Percentiles rank a stretch among this genome's conserved stretches.
phyloP scores from a whole-genome alignment of 1,140 invertebrate genomes.

The Drosophila bipectinata region DNA sequence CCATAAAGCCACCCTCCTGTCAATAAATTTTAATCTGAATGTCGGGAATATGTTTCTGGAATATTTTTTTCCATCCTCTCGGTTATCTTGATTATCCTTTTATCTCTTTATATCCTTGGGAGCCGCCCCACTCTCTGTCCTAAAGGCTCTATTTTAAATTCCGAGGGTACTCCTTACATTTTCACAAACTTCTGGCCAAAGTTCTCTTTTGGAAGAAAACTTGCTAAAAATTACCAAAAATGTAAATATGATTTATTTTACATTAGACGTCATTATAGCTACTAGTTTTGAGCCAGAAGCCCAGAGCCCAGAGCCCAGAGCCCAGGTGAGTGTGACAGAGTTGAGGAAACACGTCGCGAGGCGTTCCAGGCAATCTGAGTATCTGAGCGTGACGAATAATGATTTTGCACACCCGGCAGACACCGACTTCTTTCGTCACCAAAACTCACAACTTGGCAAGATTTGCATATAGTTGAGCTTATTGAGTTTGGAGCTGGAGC shows the following conservation, averaged over 20 bases:
- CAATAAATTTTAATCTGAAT: conserved; percentile 2
- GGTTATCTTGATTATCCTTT: no score
- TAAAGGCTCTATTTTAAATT: no score
- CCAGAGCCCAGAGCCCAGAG: no score
- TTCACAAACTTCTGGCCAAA: background rate
- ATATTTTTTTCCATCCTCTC: no score
- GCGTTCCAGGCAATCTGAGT: conserved; percentile 14
- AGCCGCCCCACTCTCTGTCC: no score
- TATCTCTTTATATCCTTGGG: no score
- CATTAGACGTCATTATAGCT: background rate
- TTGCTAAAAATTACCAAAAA: background rate
- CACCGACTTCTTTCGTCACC: no score
- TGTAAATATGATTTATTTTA: conserved; percentile 1
- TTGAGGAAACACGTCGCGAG: conserved; percentile 32
- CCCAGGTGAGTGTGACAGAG: conserved; percentile 15
- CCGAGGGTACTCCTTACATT: background rate
- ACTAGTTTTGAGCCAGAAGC: background rate
- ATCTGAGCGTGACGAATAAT: conserved; percentile 49
- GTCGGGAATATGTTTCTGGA: background rate
- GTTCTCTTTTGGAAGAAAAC: background rate
- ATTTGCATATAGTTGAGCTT: conserved; percentile 49
- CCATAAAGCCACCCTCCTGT: background rate
- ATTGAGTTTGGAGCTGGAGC: conserved; percentile 42
- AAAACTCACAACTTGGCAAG: background rate
- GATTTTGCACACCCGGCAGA: conserved; percentile 29